Evolutionary conservation across 2,888 invertebrate genomes (phyloP).

Genomic region (Amiota minor): DNA sequence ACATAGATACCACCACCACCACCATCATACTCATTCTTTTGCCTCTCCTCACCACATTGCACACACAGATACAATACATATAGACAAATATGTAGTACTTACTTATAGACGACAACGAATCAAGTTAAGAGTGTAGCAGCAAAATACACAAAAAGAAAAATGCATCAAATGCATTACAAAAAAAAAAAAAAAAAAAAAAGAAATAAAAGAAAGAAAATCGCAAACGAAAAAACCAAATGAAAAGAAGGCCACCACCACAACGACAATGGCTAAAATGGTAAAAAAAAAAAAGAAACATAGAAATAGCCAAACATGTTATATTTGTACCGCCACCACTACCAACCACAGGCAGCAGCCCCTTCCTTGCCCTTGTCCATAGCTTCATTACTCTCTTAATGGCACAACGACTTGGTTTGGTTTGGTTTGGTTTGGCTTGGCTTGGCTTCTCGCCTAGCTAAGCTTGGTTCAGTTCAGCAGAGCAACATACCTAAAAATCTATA

Average conservation of each 20-base stretch:
- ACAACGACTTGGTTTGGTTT: neutral
- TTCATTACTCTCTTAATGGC: too few relatives aligned
- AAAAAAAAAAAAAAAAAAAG: conserved; percentile 24
- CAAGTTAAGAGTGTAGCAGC: neutral
- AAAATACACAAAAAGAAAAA: conserved; percentile 42
- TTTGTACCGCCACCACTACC: too few relatives aligned
- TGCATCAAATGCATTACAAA: conserved; percentile 62
- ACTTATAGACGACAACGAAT: neutral
- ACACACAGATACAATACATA: too few relatives aligned
- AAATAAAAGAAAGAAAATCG: conserved; percentile 26
- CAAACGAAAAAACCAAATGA: neutral
- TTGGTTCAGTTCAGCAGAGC: conserved; percentile 45
- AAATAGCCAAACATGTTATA: conserved; percentile 56
- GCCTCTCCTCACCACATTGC: too few relatives aligned
- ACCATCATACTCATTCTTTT: neutral
- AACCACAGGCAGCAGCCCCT: too few relatives aligned
- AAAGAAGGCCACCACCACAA: conserved; percentile 12
- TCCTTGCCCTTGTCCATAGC: neutral
- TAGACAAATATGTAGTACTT: too few relatives aligned
- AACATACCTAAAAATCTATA: conserved; percentile 27
- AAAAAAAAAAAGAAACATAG: conserved; percentile 49
- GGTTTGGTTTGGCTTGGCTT: neutral
- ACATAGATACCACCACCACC: neutral
- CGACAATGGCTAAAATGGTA: conserved; percentile 30
- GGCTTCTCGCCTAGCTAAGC: neutral